phyloP scores from a whole-genome alignment of 1,140 invertebrate species.

The Anastrepha obliqua region DNA sequence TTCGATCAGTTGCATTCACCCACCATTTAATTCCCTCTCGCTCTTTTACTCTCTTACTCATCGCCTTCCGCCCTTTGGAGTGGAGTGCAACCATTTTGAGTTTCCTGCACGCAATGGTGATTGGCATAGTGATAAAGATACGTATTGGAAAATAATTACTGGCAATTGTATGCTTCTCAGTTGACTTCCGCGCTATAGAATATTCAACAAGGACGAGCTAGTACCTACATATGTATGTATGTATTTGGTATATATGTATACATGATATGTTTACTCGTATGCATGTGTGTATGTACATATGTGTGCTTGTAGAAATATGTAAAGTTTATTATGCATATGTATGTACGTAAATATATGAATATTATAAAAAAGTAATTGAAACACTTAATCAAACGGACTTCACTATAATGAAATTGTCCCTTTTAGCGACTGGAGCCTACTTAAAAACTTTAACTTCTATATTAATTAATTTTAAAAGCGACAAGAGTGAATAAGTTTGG shows the following conservation, averaged over 20 bases:
- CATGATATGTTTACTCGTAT: too few relatives aligned
- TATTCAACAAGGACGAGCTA: neutral
- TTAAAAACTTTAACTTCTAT: too few relatives aligned
- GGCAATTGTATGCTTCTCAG: slow-evolving; percentile 72
- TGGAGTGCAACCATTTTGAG: neutral
- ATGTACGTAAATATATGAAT: too few relatives aligned
- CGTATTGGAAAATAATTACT: slow-evolving; percentile 73
- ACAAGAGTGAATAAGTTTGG: too few relatives aligned
- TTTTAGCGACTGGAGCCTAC: too few relatives aligned
- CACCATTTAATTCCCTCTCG: neutral
- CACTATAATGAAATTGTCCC: too few relatives aligned
- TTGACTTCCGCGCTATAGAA: neutral
- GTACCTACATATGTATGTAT: neutral
- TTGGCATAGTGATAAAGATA: slow-evolving; percentile 57
- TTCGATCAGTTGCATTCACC: neutral
- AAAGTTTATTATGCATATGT: too few relatives aligned
- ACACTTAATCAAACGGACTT: too few relatives aligned
- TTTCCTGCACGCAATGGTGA: neutral
- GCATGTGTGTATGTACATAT: too few relatives aligned
- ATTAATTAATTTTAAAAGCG: too few relatives aligned
- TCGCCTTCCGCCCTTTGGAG: neutral
- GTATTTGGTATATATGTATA: neutral
- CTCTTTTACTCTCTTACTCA: neutral
- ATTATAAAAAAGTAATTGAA: too few relatives aligned
- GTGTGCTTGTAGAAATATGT: too few relatives aligned